These are phyloP conservation scores for Eristalinus sepulchralis DNA, from an alignment of 2,888 invertebrate species.

Conservation along the genomic window DNA sequence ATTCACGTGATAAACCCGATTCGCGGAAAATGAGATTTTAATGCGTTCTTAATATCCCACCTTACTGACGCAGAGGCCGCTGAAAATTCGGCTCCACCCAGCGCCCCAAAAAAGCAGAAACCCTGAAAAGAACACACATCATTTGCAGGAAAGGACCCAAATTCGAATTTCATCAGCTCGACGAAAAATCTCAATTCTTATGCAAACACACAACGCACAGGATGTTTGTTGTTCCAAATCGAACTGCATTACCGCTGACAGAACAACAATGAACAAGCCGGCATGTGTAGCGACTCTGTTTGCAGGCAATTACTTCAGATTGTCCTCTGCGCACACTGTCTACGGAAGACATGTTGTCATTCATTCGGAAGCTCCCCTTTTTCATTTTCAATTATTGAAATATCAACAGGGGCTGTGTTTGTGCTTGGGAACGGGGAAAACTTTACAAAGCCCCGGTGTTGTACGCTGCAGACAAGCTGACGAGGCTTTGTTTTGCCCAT, in stretches of 20 bases:
- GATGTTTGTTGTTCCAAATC: background rate
- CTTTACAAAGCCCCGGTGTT: background rate
- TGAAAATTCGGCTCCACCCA: background rate
- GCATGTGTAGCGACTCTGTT: constrained; percentile 24
- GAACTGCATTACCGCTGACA: constrained; percentile 17
- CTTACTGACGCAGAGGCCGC: background rate
- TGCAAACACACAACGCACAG: background rate
- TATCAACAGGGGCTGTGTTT: constrained; percentile 4
- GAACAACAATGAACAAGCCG: constrained; percentile 18
- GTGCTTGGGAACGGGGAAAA: background rate
- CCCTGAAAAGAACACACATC: background rate
- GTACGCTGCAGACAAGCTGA: constrained; percentile 12
- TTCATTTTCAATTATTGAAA: constrained; percentile 60
- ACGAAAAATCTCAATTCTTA: background rate
- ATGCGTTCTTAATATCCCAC: constrained; percentile 40
- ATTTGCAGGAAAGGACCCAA: background rate
- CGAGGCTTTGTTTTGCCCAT: constrained; percentile 41
- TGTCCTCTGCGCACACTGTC: constrained; percentile 10
- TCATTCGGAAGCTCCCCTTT: constrained; percentile 18
- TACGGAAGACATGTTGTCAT: background rate
- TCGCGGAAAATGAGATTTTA: constrained; percentile 46
- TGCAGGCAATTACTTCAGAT: constrained; percentile 51
- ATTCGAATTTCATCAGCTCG: constrained; percentile 17
- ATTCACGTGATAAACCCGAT: constrained; percentile 25
- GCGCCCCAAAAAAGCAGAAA: background rate